Evolutionary conservation across 2,888 invertebrate species (phyloP).

Genomic region (Barypeithes pellucidus): DNA sequence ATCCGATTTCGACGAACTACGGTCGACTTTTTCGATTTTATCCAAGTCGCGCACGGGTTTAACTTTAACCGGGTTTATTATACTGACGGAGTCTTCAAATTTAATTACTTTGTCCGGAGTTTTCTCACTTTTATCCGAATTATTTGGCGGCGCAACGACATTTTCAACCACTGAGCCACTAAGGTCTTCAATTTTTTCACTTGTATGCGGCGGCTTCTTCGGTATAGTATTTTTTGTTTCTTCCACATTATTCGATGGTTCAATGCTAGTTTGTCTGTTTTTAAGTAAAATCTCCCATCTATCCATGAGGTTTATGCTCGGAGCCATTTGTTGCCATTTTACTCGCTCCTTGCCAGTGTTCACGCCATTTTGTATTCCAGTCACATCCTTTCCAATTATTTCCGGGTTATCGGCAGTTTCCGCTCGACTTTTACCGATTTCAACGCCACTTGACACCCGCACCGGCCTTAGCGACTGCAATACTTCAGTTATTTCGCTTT

Average conservation of each 20-base stretch:
- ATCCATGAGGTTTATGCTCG: background rate
- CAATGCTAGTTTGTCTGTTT: background rate
- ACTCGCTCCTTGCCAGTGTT: background rate
- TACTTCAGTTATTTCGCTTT: slow-evolving; percentile 34
- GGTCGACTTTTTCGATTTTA: slow-evolving; percentile 21
- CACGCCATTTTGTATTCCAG: background rate
- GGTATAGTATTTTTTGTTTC: background rate
- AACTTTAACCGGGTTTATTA: background rate
- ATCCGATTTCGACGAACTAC: slow-evolving; percentile 23
- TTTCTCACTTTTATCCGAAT: background rate
- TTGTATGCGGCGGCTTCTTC: background rate
- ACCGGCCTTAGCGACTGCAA: no score
- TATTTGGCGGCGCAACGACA: background rate
- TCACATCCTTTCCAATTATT: background rate
- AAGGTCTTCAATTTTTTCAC: background rate
- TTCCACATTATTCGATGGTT: slow-evolving; percentile 9
- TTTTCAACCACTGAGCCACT: background rate
- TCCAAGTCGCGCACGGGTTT: slow-evolving; percentile 4
- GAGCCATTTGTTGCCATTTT: slow-evolving; percentile 17
- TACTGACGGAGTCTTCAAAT: background rate
- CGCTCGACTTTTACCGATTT: slow-evolving; percentile 4
- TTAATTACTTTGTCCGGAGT: background rate
- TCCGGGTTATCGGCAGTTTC: background rate
- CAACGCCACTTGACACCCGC: background rate
- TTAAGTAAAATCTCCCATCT: slow-evolving; percentile 6